Conservation (phyloP, 2,797 vertebrate species). For the Lutjanus campechanus region DNA sequence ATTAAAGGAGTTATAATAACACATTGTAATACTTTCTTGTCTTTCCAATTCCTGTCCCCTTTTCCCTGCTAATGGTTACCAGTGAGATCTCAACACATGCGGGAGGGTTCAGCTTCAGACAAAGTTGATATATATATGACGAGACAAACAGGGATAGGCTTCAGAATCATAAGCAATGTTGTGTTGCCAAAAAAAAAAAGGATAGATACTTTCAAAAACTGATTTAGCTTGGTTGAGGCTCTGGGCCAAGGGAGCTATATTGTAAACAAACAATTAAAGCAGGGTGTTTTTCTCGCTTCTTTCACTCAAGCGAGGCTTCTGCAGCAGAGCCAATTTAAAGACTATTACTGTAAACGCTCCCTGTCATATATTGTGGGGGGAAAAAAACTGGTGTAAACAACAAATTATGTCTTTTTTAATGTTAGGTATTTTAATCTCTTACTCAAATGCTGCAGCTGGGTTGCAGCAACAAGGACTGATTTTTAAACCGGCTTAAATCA, state of each 20-base stretch:
- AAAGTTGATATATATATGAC: conserved; percentile 8
- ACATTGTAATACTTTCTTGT: conserved; percentile 21
- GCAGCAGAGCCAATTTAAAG: conserved; percentile 1
- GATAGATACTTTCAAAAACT: conserved; percentile 7
- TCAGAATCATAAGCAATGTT: conserved; percentile 41
- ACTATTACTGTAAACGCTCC: neutral
- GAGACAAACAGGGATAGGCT: conserved; percentile 23
- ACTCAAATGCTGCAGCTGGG: no score
- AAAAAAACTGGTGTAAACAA: neutral
- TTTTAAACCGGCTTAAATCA: no score
- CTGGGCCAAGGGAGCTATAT: conserved; percentile 32
- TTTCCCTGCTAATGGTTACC: neutral
- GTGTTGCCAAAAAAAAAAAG: conserved; percentile 27
- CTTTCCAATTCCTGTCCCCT: neutral
- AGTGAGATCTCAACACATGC: neutral
- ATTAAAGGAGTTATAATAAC: conserved; percentile 42
- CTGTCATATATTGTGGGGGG: neutral
- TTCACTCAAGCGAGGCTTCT: conserved; percentile 31
- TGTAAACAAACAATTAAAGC: conserved; percentile 63
- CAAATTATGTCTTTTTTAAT: neutral
- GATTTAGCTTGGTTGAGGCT: conserved; percentile 40
- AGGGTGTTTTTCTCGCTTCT: conserved; percentile 43
- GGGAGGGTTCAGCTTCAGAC: neutral
- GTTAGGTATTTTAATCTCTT: neutral
- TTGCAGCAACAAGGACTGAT: no score